Evolutionary conservation across 2,888 invertebrate species (phyloP).

Genomic region (Eristalis pertinax): DNA sequence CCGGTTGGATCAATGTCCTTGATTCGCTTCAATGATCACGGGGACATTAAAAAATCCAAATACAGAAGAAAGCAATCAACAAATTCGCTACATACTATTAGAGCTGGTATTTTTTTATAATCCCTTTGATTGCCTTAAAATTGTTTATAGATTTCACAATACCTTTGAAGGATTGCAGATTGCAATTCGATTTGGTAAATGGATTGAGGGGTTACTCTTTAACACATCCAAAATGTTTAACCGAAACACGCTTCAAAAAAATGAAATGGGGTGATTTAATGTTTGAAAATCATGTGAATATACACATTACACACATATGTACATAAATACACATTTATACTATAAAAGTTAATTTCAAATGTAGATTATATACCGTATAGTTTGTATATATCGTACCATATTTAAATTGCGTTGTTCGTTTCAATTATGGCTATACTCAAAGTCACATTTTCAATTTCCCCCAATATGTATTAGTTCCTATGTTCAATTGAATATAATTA

Average conservation of each 20-base stretch:
- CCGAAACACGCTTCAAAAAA: background rate
- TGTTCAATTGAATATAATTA: constrained; percentile 68
- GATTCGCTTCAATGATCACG: constrained; percentile 55
- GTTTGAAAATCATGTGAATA: background rate
- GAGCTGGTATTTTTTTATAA: constrained; percentile 59
- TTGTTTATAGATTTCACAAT: constrained; percentile 58
- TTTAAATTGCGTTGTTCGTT: constrained; percentile 27
- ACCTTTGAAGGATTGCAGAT: constrained; percentile 46
- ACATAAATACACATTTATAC: no score
- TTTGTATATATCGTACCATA: background rate
- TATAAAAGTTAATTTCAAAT: no score
- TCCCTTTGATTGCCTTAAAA: constrained; percentile 68
- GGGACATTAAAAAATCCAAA: constrained; percentile 50
- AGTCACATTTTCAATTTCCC: constrained; percentile 46
- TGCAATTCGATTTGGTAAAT: constrained; percentile 53
- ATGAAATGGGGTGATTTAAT: background rate
- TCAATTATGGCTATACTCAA: constrained; percentile 48
- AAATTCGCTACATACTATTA: constrained; percentile 69
- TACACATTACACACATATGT: no score
- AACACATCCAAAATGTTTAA: constrained; percentile 19
- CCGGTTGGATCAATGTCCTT: constrained; percentile 48
- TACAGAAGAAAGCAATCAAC: constrained; percentile 40
- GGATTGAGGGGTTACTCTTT: constrained; percentile 19
- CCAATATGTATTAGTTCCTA: constrained; percentile 29
- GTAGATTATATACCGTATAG: background rate